A percentile compares a stretch with the other conserved stretches of the same genome.
phyloP scores from a whole-genome alignment of 64 coral and sea anemone genomes.

The Porites australiensis region DNA sequence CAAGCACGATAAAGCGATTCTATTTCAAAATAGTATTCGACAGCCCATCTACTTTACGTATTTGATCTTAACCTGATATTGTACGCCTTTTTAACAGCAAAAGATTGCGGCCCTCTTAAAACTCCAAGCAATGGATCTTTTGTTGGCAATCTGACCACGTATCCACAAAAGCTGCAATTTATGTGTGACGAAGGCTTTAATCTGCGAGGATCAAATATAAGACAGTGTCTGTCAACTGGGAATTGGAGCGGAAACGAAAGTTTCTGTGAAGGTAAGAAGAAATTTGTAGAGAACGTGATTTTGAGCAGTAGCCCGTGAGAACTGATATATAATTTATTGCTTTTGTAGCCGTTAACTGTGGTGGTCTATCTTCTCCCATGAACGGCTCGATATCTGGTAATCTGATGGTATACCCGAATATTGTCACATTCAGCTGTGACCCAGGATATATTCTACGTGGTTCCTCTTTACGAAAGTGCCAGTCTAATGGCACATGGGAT shows the following conservation, averaged over 20 bases:
- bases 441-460: constrained; percentile 29
- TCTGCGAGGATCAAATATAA: neutral
- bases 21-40: no score
- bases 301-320: neutral
- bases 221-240: constrained; percentile 57
- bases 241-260: constrained; percentile 37
- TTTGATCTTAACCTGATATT: no score
- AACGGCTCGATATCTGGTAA: neutral
- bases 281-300: neutral
- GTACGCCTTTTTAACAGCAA: neutral
- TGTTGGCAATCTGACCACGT: constrained; percentile 10
- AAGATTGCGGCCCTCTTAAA: constrained; percentile 42
- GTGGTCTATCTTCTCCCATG: neutral
- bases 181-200: constrained; percentile 58
- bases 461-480: neutral
- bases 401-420: neutral
- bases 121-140: constrained; percentile 28
- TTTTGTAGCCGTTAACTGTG: neutral
- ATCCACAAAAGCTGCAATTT: neutral
- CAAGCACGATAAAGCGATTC: no score
- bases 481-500: constrained; percentile 13
- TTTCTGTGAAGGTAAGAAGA: constrained; percentile 26
- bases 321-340: no score
- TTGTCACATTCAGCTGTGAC: constrained; percentile 5
- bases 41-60: no score